Conservation (phyloP, 2,113 vertebrate genomes). For the Hirundichthys speculiger region DNA sequence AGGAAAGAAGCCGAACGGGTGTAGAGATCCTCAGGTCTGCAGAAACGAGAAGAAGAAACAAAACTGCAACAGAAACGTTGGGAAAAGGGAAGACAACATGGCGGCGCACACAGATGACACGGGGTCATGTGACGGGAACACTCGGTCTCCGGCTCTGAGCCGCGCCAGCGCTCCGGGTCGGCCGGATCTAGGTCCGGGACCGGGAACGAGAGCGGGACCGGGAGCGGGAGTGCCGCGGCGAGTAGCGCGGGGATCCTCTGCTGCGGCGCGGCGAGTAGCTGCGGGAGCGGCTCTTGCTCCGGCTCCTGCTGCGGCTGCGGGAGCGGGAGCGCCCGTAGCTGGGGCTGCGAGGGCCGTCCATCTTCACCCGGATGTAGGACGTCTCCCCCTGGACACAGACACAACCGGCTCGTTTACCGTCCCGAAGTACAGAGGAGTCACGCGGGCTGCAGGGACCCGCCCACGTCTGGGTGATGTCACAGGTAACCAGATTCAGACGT, state of each 20-base stretch:
- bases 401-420: background rate
- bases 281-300: constrained; percentile 85
- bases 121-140: constrained; percentile 37
- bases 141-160: constrained; percentile 32
- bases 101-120: constrained; percentile 44
- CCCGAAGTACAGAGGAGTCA: background rate
- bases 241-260: constrained; percentile 86
- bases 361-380: constrained; percentile 89
- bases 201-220: constrained; percentile 76
- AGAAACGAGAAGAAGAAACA: constrained; percentile 27
- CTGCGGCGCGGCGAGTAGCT: constrained; percentile 89
- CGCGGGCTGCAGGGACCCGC: too few species aligned
- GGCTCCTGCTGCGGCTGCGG: constrained; percentile 74
- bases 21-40: constrained; percentile 69
- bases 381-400: constrained; percentile 86
- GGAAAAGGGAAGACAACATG: constrained; percentile 28
- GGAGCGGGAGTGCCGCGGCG: constrained; percentile 76
- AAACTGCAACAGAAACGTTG: constrained; percentile 32
- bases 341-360: constrained; percentile 86
- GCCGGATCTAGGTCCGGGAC: constrained; percentile 71
- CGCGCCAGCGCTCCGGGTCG: constrained; percentile 7
- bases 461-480: too few species aligned
- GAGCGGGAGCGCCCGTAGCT: constrained; percentile 90
- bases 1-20: background rate
- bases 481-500: too few species aligned